Percentiles rank a stretch among this genome's conserved stretches.
Evolutionary conservation across 2,888 invertebrate species (phyloP).

Genomic region (Clepsis dumicolana): DNA sequence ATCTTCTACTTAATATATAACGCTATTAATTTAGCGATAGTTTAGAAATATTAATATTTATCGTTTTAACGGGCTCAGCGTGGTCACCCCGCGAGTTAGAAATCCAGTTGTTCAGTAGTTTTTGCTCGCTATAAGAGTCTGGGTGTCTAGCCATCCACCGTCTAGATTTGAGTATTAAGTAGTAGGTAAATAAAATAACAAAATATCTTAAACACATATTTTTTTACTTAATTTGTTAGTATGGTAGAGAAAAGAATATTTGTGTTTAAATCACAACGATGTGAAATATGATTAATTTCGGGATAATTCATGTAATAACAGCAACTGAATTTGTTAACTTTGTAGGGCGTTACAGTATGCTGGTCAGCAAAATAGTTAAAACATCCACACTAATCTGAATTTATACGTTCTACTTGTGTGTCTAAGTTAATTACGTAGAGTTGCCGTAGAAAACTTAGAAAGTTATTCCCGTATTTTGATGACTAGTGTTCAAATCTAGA

Average conservation of each 20-base stretch:
- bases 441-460: neutral
- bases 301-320: neutral
- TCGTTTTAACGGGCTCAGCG: constrained; percentile 3
- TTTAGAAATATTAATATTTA: constrained; percentile 28
- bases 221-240: too few relatives aligned
- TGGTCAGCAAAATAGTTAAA: too few relatives aligned
- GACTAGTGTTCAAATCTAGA: neutral
- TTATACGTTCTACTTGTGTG: neutral
- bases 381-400: too few relatives aligned
- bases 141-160: constrained; percentile 18
- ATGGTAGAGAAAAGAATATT: too few relatives aligned
- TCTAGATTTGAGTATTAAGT: neutral
- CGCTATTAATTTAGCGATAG: constrained; percentile 16
- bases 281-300: neutral
- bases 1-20: neutral
- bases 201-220: too few relatives aligned
- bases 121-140: constrained; percentile 13
- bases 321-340: too few relatives aligned
- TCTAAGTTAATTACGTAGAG: neutral
- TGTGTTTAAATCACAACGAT: too few relatives aligned
- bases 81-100: constrained; percentile 37
- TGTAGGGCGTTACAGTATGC: too few relatives aligned
- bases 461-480: neutral
- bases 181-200: neutral
- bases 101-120: constrained; percentile 35